Percentiles rank a stretch among this genome's conserved stretches.
These are phyloP conservation scores for Cryptotis parvus DNA, from an alignment of 2,113 vertebrate genomes.

Conservation along the genomic window DNA sequence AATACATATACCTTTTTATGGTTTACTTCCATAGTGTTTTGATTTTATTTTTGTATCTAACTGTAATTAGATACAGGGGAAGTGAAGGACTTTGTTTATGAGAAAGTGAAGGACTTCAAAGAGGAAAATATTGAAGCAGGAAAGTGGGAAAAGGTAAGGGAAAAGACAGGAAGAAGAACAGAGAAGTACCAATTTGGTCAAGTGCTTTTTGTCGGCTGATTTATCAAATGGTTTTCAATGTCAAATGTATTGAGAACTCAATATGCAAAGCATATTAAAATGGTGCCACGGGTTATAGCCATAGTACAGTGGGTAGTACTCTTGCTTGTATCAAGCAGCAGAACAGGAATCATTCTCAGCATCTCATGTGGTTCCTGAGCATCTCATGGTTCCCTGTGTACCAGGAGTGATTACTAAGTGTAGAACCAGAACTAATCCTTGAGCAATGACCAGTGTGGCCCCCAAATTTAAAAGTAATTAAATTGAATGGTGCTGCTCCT, in stretches of 20 bases:
- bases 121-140: not conserved
- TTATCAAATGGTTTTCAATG: not conserved
- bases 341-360: too few relatives aligned
- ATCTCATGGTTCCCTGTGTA: too few relatives aligned
- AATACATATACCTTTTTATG: not conserved
- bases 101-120: not conserved
- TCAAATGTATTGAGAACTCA: not conserved
- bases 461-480: too few relatives aligned
- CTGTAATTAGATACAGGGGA: not conserved
- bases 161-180: rapidly evolving
- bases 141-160: not conserved
- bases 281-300: too few relatives aligned
- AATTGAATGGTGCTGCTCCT: too few relatives aligned
- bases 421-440: too few relatives aligned
- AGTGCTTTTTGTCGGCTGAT: not conserved
- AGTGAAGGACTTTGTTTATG: not conserved
- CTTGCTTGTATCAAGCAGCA: too few relatives aligned
- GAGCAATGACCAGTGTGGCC: too few relatives aligned
- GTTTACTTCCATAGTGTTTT: not conserved
- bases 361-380: too few relatives aligned
- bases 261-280: not conserved
- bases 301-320: too few relatives aligned
- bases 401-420: too few relatives aligned
- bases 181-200: not conserved
- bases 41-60: not conserved